Evolutionary conservation across 2,113 vertebrate species (phyloP), one percentile per base, ranked within the genome.

Genomic region (Erinaceus europaeus): DNA sequence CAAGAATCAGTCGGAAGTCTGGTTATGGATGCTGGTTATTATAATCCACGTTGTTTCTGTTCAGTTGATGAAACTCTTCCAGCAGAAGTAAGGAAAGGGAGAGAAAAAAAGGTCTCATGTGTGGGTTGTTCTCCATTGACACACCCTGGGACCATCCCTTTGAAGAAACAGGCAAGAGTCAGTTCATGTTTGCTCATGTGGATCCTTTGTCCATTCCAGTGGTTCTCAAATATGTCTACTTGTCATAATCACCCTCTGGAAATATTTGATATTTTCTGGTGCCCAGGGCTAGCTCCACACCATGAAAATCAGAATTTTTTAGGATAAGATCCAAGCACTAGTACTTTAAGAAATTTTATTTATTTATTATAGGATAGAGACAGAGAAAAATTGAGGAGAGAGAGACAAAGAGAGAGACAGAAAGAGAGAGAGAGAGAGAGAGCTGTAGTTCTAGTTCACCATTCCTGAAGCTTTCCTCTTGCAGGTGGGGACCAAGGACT

Each of bases 21-120:
- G 76, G 32, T 53, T 14, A 6, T 21, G 44, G 46, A 27, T 50
- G 53, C 69, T 59, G 36, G 40, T 71, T 65, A 87, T 74, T 11
- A 17, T 32, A 46, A 48, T n/a, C 21, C 3, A 20, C 23, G 29
- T 50, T 75, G 38, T 62, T 64, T 59, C 71, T 5, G 25, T 59
- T 27, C 38, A 57, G 9, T 4, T 50, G 75, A 27, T 23, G 4
- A 15, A 50, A 62, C 21, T 55, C 69, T 69, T 68, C 23, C 40
- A 69, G 42, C 20, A 82, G 13, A 64, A 9, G 12, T 34, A 79
- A 64, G 21, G 10, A 15, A 32, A 61, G 52, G 27, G 20, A 6
- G 9, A 14, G 44, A 1, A 46, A 36, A 40, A 40, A 32, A 15
- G 5, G 9, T 1, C 0, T 4, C 8, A 2, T 5, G 0, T 36